Conservation (phyloP, 2,113 vertebrate species). For the Actinemys pallida region DNA sequence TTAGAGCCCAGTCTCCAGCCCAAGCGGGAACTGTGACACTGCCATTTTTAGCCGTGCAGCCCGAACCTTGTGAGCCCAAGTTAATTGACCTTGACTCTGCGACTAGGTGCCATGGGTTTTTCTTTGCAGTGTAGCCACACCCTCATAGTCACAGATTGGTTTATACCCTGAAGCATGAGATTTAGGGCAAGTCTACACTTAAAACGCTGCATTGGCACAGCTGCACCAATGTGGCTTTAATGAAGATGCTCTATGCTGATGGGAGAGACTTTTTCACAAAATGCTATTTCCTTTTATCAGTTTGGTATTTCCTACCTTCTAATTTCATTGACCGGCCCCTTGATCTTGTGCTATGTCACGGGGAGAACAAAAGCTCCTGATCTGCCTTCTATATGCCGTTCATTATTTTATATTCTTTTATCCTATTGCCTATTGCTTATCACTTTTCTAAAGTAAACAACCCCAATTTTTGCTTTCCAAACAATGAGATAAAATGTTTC, state of each 20-base stretch:
- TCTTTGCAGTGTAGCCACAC: neutral
- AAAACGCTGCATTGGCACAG: neutral
- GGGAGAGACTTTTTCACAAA: no score
- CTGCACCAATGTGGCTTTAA: no score
- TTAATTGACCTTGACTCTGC: neutral
- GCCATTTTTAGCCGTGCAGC: no score
- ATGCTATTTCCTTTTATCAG: neutral
- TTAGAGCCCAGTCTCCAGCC: neutral
- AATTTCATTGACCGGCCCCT: neutral
- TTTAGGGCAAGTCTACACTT: neutral
- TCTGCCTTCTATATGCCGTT: neutral
- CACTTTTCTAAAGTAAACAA: neutral
- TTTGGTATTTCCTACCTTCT: neutral
- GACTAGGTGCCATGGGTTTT: neutral
- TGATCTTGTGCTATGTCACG: neutral
- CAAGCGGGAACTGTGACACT: no score
- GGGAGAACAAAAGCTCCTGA: neutral
- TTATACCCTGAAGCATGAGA: neutral
- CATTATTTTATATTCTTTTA: neutral
- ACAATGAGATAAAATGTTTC: neutral
- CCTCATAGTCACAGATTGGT: neutral
- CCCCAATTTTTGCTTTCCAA: neutral
- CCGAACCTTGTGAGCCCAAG: no score
- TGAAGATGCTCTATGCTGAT: no score
- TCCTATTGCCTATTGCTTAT: neutral